A percentile compares a stretch with the other conserved stretches of the same genome.
phyloP scores from a whole-genome alignment of 2,888 invertebrate genomes.

The Acronicta psi region DNA sequence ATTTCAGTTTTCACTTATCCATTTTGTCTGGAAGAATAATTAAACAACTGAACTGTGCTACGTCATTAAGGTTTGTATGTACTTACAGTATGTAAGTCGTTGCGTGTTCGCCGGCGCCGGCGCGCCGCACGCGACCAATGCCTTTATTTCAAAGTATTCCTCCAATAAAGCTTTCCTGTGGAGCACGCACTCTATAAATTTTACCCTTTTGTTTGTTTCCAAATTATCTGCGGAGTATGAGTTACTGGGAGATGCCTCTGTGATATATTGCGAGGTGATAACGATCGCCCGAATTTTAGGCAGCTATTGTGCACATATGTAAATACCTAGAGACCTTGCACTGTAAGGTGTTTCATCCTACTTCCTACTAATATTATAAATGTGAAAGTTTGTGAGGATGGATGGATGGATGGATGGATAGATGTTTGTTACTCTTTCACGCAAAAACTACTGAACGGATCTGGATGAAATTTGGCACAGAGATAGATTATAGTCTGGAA shows the following conservation, averaged over 20 bases:
- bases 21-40: conserved; percentile 10
- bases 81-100: conserved; percentile 1
- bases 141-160: conserved; percentile 43
- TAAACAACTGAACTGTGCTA: conserved; percentile 18
- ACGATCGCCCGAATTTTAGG: conserved; percentile 21
- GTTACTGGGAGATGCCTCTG: conserved; percentile 39
- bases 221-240: conserved; percentile 55
- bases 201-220: conserved; percentile 56
- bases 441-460: too few species aligned
- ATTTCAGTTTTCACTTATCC: neutral
- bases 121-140: conserved; percentile 41
- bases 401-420: too few species aligned
- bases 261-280: conserved; percentile 46
- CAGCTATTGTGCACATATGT: conserved; percentile 16
- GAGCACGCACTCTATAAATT: conserved; percentile 58
- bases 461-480: too few species aligned
- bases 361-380: too few species aligned
- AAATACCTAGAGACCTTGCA: neutral
- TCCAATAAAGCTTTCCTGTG: conserved; percentile 45
- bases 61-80: conserved; percentile 26
- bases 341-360: too few species aligned
- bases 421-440: too few species aligned
- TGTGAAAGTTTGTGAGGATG: too few species aligned
- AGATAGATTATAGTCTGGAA: too few species aligned
- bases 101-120: conserved; percentile 38